Percentiles rank a stretch among this genome's conserved stretches.
These are phyloP conservation scores for Zeugodacus cucurbitae DNA, from an alignment of 1,140 invertebrate species.

Conservation along the genomic window DNA sequence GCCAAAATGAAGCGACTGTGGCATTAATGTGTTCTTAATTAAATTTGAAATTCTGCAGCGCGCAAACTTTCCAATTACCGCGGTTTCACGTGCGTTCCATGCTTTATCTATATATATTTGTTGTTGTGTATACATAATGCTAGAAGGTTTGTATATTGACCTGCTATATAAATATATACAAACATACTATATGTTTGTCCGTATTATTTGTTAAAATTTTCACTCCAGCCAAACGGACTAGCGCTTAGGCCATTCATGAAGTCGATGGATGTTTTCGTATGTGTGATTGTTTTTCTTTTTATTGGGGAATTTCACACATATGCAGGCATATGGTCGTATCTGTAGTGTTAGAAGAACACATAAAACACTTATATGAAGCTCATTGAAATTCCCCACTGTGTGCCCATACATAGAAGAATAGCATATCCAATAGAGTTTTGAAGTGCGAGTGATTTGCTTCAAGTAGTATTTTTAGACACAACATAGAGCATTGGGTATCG, in stretches of 20 bases:
- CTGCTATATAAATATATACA: neutral
- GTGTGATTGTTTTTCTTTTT: neutral
- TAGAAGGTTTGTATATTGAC: neutral
- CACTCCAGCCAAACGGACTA: neutral
- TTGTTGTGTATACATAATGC: neutral
- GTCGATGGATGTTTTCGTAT: neutral
- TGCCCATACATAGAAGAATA: slow-evolving; percentile 31
- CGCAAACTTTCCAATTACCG: slow-evolving; percentile 26
- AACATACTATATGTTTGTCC: neutral
- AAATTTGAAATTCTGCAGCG: slow-evolving; percentile 28
- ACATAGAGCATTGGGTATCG: neutral
- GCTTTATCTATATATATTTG: neutral
- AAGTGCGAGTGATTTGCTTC: slow-evolving; percentile 20
- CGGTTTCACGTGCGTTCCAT: neutral
- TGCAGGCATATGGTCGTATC: neutral
- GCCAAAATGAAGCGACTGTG: neutral
- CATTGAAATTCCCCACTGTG: neutral
- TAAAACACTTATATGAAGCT: neutral
- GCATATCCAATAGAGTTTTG: slow-evolving; percentile 10
- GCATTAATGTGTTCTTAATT: slow-evolving; percentile 18
- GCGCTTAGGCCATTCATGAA: neutral
- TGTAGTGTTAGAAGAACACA: neutral
- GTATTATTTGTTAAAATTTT: neutral
- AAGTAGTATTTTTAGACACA: slow-evolving; percentile 13
- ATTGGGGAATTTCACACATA: neutral